phyloP scores from a whole-genome alignment of 2,797 vertebrate species.

The Coregonus suidteri region DNA sequence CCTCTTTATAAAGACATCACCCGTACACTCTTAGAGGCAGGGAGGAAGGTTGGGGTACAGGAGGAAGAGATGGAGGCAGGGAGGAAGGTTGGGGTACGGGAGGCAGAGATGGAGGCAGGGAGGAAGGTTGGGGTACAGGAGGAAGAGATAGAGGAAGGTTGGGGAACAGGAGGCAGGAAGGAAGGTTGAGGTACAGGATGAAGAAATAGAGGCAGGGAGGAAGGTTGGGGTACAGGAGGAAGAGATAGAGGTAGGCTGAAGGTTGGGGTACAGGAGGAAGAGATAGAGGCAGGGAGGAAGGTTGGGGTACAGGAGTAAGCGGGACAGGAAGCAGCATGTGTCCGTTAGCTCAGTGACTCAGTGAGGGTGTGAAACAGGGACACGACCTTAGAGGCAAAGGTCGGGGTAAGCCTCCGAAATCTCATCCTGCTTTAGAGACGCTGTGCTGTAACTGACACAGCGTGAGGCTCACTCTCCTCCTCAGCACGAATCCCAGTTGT shows the following conservation, averaged over 20 bases:
- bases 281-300: slow-evolving; percentile 32
- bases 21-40: slow-evolving; percentile 15
- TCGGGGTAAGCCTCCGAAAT: slow-evolving; percentile 40
- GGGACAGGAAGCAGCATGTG: slow-evolving; percentile 29
- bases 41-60: no score
- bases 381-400: slow-evolving; percentile 55
- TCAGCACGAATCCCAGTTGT: background rate
- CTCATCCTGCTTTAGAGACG: slow-evolving; percentile 25
- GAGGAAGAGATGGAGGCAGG: no score
- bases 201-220: no score
- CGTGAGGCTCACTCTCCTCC: slow-evolving; percentile 21
- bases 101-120: no score
- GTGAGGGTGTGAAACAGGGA: slow-evolving; percentile 39
- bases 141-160: no score
- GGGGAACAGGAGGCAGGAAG: no score
- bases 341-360: slow-evolving; percentile 45
- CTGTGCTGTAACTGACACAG: slow-evolving; percentile 41
- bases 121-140: no score
- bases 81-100: no score
- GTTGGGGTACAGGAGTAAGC: slow-evolving; percentile 29
- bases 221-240: no score
- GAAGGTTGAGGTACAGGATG: no score
- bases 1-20: slow-evolving; percentile 25
- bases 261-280: slow-evolving; percentile 20
- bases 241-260: no score